Evolutionary conservation across 2,797 vertebrate species (phyloP).

Genomic region (Leptoclinus maculatus): DNA sequence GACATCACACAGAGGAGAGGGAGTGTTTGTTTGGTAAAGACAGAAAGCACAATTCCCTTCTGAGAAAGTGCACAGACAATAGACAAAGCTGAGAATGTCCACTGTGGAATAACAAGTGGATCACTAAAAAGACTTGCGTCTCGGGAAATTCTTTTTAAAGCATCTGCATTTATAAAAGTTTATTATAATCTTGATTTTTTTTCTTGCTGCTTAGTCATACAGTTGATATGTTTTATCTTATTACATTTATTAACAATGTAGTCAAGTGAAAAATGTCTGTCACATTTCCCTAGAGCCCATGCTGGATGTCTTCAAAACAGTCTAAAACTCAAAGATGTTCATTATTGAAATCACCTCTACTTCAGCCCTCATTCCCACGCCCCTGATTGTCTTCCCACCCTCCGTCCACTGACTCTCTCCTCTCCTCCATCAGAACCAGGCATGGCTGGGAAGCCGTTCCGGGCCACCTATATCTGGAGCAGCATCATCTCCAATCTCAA

Average conservation of each 20-base stretch:
- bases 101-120: constrained; percentile 4
- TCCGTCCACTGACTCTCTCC: constrained; percentile 3
- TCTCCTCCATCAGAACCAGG: constrained; percentile 78
- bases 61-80: constrained; percentile 28
- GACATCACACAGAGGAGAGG: constrained; percentile 34
- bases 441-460: constrained; percentile 94
- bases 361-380: background rate
- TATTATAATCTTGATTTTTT: background rate
- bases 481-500: constrained; percentile 95
- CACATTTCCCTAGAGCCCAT: background rate
- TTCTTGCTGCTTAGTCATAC: background rate
- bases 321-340: background rate
- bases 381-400: background rate
- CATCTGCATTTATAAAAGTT: background rate
- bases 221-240: background rate
- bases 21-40: constrained; percentile 24
- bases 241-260: background rate
- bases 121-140: background rate
- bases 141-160: background rate
- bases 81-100: constrained; percentile 18
- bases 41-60: background rate
- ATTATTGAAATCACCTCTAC: background rate
- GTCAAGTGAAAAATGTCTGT: background rate
- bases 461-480: constrained; percentile 95
- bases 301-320: background rate